Evolutionary conservation across 1,140 invertebrate species (phyloP), one percentile per base, ranked within the genome.

Genomic region (Chionoecetes opilio): DNA sequence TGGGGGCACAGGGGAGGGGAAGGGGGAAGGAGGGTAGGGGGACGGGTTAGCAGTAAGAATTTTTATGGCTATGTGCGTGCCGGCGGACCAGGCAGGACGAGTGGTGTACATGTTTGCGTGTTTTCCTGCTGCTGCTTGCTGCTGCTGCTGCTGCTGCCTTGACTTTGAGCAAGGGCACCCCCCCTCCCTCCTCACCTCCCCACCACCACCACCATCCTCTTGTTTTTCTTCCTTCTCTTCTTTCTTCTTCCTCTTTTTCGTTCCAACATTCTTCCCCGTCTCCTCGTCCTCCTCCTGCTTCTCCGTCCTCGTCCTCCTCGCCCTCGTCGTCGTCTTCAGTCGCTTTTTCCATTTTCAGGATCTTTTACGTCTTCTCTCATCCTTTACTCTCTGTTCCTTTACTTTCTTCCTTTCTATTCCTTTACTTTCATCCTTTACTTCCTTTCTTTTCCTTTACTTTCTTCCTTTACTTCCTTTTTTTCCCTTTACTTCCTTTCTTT

Each of bases 1-100:
- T 75, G 63, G 63, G 21, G 63, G 63, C n/a, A 26, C n/a, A 8
- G 63, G 63, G 21, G 63, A n/a, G 26, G 63, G 63, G 1, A n/a
- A 2, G 63, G 63, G 21, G 26, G 63, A 8, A 14, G 41, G n/a
- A 3, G 46, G 46, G 46, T 53, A 53, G 46, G 63, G n/a, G 14
- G 41, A 46, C 41, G 41, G 63, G 63, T 75, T 75, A 75, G n/a
- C 63, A 75, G 63, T 75, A 75, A 75, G 63, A 75, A 75, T 75
- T 75, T 75, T 75, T 75, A 75, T 75, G n/a, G 63, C 63, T 75
- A 75, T 75, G 63, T 75, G 63, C 63, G 63, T 75, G 63, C 63
- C 63, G 21, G 63, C n/a, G 21, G 21, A 75, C 46, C 46, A 53
- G 46, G 46, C 46, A 53, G 46, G n/a, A n/a, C 63, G 21, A 75